A percentile compares a stretch with the other conserved stretches of the same genome.
These are phyloP conservation scores for Pseudomyrmex gracilis DNA, from an alignment of 1,140 invertebrate species.

Conservation along the genomic window DNA sequence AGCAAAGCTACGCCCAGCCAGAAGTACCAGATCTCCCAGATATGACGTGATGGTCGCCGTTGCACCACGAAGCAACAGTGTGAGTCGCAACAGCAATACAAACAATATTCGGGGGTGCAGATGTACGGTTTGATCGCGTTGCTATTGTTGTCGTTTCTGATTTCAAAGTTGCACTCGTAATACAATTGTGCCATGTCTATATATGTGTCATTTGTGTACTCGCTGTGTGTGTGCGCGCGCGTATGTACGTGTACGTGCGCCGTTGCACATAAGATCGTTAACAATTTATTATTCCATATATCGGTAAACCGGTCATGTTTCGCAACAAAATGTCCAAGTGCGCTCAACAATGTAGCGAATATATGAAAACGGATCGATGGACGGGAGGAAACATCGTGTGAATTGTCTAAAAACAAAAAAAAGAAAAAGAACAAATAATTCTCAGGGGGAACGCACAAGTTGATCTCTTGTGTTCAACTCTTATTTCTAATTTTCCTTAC, in stretches of 20 bases:
- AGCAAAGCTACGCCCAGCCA: conserved; percentile 80
- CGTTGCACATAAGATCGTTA: conserved; percentile 17
- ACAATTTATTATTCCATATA: conserved; percentile 8
- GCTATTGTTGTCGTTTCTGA: conserved; percentile 56
- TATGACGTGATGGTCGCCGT: conserved; percentile 76
- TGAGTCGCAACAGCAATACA: conserved; percentile 78
- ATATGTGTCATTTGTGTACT: background rate
- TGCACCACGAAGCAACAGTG: conserved; percentile 79
- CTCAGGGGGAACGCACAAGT: conserved; percentile 20
- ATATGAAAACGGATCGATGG: conserved; percentile 40
- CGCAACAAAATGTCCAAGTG: background rate
- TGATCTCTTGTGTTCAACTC: background rate
- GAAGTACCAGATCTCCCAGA: conserved; percentile 82
- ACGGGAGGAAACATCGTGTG: conserved; percentile 25
- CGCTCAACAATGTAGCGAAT: background rate
- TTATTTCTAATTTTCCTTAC: conserved; percentile 46
- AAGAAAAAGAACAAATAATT: conserved; percentile 39
- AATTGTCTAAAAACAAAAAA: conserved; percentile 57
- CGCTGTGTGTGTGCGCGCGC: too few relatives aligned
- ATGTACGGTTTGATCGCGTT: conserved; percentile 65
- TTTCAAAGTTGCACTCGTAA: conserved; percentile 74
- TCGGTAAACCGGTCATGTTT: background rate
- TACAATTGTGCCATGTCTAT: conserved; percentile 73
- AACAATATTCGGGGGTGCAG: conserved; percentile 73
- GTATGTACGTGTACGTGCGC: too few relatives aligned